A percentile compares a stretch with the other conserved stretches of the same genome.
These are phyloP conservation scores for Ochlodes sylvanus DNA, from an alignment of 2,888 invertebrate genomes.

Conservation along the genomic window DNA sequence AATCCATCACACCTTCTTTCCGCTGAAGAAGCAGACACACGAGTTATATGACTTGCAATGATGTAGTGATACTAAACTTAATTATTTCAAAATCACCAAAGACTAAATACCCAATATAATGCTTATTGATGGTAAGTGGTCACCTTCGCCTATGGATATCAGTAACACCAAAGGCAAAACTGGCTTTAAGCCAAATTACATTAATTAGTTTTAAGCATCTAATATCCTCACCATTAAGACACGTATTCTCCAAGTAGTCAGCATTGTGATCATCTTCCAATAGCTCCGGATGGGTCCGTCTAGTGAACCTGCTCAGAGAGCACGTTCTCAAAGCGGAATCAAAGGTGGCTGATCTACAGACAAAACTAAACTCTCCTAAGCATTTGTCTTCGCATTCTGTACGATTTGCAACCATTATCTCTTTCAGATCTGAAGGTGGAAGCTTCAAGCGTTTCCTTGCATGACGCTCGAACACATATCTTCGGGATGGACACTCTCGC, in stretches of 20 bases:
- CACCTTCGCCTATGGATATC: too few species aligned
- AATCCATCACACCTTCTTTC: conserved; percentile 94
- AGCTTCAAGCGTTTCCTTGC: conserved; percentile 93
- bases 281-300: conserved; percentile 93
- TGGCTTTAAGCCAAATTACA: too few species aligned
- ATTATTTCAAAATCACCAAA: too few species aligned
- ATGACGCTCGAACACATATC: conserved; percentile 95
- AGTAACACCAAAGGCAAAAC: too few species aligned
- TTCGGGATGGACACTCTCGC: conserved; percentile 94
- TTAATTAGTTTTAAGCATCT: too few species aligned
- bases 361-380: conserved; percentile 94
- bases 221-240: conserved; percentile 90
- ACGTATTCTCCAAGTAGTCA: conserved; percentile 96
- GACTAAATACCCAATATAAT: too few species aligned
- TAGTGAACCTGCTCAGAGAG: conserved; percentile 91
- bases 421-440: conserved; percentile 92
- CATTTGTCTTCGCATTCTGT: conserved; percentile 96
- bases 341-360: conserved; percentile 94
- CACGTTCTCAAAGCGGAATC: conserved; percentile 92
- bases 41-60: not conserved
- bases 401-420: conserved; percentile 93
- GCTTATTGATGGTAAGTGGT: too few species aligned
- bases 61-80: not conserved
- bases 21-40: conserved; percentile 76
- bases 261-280: conserved; percentile 94